Percentiles rank a stretch among this genome's conserved stretches.
These are phyloP conservation scores for Papilio elwesi DNA, from an alignment of 2,888 invertebrate genomes.

Conservation along the genomic window DNA sequence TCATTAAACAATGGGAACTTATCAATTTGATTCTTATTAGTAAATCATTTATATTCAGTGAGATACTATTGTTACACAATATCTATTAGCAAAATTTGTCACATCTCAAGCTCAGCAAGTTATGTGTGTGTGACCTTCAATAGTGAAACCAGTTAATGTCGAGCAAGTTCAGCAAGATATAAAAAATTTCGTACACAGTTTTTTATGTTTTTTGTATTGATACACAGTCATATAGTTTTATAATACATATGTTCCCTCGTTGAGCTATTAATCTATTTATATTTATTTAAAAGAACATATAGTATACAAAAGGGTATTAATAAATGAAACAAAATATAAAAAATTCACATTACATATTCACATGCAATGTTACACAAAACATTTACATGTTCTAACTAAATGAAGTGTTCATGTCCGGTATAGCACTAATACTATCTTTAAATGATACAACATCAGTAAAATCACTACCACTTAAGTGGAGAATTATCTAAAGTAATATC, in stretches of 20 bases:
- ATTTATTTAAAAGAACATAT: too few species aligned
- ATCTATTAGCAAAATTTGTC: not conserved
- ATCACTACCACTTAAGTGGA: not conserved
- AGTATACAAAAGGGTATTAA: too few species aligned
- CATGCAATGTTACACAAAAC: too few species aligned
- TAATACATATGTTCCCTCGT: too few species aligned
- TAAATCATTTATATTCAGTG: not conserved
- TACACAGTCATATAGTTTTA: too few species aligned
- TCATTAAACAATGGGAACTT: not conserved
- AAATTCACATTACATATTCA: too few species aligned
- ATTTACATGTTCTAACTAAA: too few species aligned
- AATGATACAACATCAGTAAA: slow-evolving; percentile 1
- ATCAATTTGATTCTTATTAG: not conserved
- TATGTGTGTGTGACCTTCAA: not conserved
- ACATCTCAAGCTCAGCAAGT: not conserved
- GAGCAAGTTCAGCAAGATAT: not conserved
- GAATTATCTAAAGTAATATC: not conserved
- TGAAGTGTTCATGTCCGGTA: not conserved
- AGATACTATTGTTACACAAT: not conserved
- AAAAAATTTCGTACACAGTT: not conserved
- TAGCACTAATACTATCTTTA: not conserved
- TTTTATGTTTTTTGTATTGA: too few species aligned
- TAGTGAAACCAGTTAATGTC: slow-evolving; percentile 1
- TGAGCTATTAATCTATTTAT: too few species aligned
- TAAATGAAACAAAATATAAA: too few species aligned